A percentile compares a stretch with the other conserved stretches of the same genome.
Evolutionary conservation across 1,140 invertebrate species (phyloP).

Genomic region (Tribolium madens): DNA sequence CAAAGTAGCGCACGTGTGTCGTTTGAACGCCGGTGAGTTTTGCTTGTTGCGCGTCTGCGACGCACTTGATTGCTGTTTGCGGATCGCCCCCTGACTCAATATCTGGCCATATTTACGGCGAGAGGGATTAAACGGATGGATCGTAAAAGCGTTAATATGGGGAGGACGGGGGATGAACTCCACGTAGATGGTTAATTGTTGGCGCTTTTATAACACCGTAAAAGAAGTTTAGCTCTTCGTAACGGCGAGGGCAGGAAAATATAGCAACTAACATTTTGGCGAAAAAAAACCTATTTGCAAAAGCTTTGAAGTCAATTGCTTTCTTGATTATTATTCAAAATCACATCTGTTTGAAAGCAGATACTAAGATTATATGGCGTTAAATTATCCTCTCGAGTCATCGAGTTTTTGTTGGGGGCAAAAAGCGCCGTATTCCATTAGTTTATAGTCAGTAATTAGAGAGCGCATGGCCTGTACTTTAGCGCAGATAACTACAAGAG

Average conservation of each 20-base stretch:
- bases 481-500: constrained; percentile 50
- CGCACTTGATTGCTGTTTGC: constrained; percentile 15
- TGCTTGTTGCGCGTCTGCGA: constrained; percentile 4
- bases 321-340: constrained; percentile 44
- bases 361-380: constrained; percentile 51
- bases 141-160: constrained; percentile 26
- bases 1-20: constrained; percentile 20
- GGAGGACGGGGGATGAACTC: background rate
- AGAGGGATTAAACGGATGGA: constrained; percentile 16
- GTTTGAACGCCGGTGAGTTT: constrained; percentile 8
- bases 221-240: background rate
- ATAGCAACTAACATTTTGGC: background rate
- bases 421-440: constrained; percentile 49
- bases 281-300: too few relatives aligned
- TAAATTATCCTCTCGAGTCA: constrained; percentile 47
- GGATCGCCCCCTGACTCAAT: background rate
- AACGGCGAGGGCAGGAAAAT: background rate
- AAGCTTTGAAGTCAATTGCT: background rate
- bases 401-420: constrained; percentile 42
- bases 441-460: constrained; percentile 50
- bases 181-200: background rate
- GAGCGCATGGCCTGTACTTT: constrained; percentile 49
- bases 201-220: background rate
- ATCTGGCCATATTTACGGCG: constrained; percentile 2
- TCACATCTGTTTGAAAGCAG: constrained; percentile 54